Conservation (phyloP, 2,888 invertebrate species). For the Tetragonisca angustula region DNA sequence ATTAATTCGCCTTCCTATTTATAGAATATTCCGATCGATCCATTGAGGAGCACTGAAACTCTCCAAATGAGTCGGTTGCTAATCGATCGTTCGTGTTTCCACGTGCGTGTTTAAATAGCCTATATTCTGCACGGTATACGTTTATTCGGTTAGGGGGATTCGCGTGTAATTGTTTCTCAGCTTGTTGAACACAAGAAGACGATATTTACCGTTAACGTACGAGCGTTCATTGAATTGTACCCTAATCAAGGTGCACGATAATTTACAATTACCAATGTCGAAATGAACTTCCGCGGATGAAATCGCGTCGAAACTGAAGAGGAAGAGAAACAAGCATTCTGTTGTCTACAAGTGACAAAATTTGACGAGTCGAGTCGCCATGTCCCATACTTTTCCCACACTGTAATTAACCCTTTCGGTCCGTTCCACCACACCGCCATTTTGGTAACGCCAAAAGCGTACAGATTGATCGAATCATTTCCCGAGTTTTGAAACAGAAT, state of each 20-base stretch:
- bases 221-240: neutral
- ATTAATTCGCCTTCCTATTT: constrained; percentile 1
- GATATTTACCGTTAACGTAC: neutral
- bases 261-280: neutral
- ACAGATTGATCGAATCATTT: too few species aligned
- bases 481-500: too few species aligned
- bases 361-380: too few species aligned
- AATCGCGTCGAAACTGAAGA: neutral
- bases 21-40: neutral
- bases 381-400: too few species aligned
- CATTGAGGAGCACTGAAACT: neutral
- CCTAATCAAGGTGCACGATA: too few species aligned
- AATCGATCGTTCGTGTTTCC: constrained; percentile 26
- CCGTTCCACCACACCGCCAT: too few species aligned
- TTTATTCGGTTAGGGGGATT: neutral
- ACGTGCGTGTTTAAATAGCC: constrained; percentile 3
- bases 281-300: too few species aligned
- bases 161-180: constrained; percentile 4
- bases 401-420: too few species aligned
- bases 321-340: neutral
- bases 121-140: neutral
- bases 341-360: too few species aligned
- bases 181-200: neutral
- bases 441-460: too few species aligned
- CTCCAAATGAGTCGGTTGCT: neutral